Percentiles rank a stretch among this genome's conserved stretches.
Evolutionary conservation across 1,140 invertebrate genomes (phyloP).

Genomic region (Drosophila triauraria): DNA sequence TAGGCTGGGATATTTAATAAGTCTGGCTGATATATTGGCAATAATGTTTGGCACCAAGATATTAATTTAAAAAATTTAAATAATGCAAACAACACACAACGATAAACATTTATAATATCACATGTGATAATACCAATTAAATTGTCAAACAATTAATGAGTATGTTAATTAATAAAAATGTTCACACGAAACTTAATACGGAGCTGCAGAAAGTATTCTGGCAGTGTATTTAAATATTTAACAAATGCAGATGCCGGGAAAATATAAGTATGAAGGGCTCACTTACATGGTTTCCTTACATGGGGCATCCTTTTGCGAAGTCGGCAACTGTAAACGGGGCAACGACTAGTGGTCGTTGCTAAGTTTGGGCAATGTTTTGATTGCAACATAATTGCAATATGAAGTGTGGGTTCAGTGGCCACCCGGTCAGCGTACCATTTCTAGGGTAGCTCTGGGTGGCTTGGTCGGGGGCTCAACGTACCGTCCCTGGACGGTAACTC

Average conservation of each 20-base stretch:
- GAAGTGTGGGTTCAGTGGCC: no score
- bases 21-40: no score
- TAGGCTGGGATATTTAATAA: background rate
- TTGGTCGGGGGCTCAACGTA: no score
- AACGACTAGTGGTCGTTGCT: no score
- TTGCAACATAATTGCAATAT: no score
- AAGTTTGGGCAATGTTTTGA: no score
- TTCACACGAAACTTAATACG: background rate
- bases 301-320: no score
- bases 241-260: constrained; percentile 1
- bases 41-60: background rate
- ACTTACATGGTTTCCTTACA: constrained; percentile 4
- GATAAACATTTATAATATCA: background rate
- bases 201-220: background rate
- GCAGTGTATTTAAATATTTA: background rate
- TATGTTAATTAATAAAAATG: background rate
- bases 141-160: background rate
- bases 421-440: no score
- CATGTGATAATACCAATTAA: background rate
- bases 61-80: background rate
- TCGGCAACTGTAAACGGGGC: no score
- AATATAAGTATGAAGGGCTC: background rate
- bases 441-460: no score
- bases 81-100: constrained; percentile 3
- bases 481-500: no score